Percentiles rank a stretch among this genome's conserved stretches.
Evolutionary conservation across 2,113 vertebrate genomes (phyloP).

Genomic region (Hypocryptadius cinnamomeus): DNA sequence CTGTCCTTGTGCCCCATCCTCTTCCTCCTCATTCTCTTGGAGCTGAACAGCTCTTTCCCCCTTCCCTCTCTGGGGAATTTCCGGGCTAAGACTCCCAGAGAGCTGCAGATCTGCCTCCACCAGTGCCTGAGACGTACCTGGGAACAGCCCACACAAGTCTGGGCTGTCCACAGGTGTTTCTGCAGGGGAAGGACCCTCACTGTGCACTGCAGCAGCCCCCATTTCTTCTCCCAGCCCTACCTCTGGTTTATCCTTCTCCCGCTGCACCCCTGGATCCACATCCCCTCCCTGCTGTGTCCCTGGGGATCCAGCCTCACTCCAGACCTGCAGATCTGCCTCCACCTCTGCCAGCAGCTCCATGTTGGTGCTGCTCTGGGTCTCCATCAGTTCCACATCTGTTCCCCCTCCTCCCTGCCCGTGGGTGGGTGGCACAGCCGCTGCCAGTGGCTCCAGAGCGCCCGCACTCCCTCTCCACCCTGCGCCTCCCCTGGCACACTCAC

Average conservation of each 20-base stretch:
- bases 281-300: neutral
- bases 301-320: fast-evolving
- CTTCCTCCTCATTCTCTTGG: fast-evolving
- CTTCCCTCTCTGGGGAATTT: fast-evolving
- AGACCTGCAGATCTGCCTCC: neutral
- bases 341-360: neutral
- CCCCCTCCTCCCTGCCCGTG: fast-evolving
- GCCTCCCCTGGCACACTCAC: neutral
- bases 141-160: neutral
- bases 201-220: neutral
- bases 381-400: neutral
- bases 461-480: fast-evolving
- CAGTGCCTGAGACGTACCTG: neutral
- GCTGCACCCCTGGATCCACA: neutral
- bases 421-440: fast-evolving
- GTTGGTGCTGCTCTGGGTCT: neutral
- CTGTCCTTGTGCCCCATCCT: neutral
- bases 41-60: fast-evolving
- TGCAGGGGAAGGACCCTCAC: neutral
- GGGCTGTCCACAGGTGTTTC: neutral
- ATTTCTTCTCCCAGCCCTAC: neutral
- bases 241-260: neutral
- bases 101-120: neutral
- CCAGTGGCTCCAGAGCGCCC: neutral
- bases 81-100: fast-evolving